These are phyloP conservation scores for Gallinago nigripennis DNA, from an alignment of 2,797 vertebrate species.

Conservation along the genomic window DNA sequence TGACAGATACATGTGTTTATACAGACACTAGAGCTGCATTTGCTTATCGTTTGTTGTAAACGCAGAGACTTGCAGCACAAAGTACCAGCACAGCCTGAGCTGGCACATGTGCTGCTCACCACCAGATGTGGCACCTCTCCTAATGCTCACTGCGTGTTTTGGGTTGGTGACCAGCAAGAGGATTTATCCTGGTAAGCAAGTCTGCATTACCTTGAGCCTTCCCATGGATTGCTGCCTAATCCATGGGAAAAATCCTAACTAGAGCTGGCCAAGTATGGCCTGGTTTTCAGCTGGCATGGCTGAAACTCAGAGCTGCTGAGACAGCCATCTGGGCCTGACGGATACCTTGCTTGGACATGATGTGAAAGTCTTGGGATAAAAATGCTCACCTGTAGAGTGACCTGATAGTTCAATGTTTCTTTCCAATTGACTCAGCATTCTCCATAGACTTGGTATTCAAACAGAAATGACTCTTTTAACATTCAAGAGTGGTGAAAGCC, in stretches of 20 bases:
- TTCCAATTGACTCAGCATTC: not conserved
- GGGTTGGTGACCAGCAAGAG: not conserved
- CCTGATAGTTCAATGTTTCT: not conserved
- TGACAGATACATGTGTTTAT: conserved; percentile 32
- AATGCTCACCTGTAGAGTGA: not conserved
- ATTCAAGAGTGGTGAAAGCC: not conserved
- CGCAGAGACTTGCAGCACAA: not conserved
- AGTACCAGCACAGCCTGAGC: not conserved
- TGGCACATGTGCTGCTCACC: not conserved
- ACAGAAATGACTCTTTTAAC: not conserved
- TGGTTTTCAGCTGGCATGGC: not conserved
- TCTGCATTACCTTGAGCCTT: not conserved
- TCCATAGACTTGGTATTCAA: not conserved
- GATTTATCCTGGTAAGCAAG: not conserved
- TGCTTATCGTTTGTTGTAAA: conserved; percentile 12
- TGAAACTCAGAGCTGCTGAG: not conserved
- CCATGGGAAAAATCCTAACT: not conserved
- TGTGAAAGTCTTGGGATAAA: not conserved
- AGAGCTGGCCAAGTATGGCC: not conserved
- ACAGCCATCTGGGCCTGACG: not conserved
- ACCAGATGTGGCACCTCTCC: not conserved
- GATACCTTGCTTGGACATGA: not conserved
- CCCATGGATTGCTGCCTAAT: not conserved
- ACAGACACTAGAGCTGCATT: not conserved
- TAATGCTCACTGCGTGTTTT: not conserved